phyloP scores from a whole-genome alignment of 2,113 vertebrate genomes.

The Rhinoderma darwinii region DNA sequence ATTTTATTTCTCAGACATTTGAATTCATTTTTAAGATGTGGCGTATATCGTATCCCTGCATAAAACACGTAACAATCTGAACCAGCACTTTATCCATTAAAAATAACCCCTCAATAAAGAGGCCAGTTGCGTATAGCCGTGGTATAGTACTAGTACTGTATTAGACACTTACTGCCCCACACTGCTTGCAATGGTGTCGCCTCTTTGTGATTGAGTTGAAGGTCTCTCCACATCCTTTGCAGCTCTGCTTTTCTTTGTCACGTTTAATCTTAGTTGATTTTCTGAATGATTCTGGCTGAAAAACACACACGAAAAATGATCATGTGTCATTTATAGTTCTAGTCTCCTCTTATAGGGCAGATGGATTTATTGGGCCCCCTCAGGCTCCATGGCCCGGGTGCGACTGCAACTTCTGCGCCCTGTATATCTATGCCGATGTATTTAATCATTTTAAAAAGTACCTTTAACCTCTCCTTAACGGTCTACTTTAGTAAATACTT shows the following conservation, averaged over 20 bases:
- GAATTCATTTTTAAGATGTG: neutral
- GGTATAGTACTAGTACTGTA: too few relatives aligned
- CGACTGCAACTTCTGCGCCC: neutral
- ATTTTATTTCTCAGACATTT: neutral
- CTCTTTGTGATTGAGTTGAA: slow-evolving; percentile 95
- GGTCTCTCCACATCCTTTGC: slow-evolving; percentile 89
- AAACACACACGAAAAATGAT: too few relatives aligned
- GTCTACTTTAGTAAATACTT: too few relatives aligned
- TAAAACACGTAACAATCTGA: neutral
- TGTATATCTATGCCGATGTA: neutral
- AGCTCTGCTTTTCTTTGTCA: slow-evolving; percentile 91
- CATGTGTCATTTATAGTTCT: neutral
- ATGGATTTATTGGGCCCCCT: neutral
- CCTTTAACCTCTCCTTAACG: too few relatives aligned
- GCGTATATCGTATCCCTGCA: neutral
- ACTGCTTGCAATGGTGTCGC: slow-evolving; percentile 92
- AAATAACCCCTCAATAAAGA: neutral
- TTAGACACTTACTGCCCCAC: slow-evolving; percentile 83
- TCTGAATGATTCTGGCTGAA: slow-evolving; percentile 74
- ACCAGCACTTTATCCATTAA: neutral
- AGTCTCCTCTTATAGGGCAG: neutral
- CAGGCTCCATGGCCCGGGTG: neutral
- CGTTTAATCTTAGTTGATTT: slow-evolving; percentile 86
- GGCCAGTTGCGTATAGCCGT: neutral
- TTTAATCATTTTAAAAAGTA: neutral